phyloP scores from a whole-genome alignment of 2,797 vertebrate genomes.

The Aldrovandia affinis region DNA sequence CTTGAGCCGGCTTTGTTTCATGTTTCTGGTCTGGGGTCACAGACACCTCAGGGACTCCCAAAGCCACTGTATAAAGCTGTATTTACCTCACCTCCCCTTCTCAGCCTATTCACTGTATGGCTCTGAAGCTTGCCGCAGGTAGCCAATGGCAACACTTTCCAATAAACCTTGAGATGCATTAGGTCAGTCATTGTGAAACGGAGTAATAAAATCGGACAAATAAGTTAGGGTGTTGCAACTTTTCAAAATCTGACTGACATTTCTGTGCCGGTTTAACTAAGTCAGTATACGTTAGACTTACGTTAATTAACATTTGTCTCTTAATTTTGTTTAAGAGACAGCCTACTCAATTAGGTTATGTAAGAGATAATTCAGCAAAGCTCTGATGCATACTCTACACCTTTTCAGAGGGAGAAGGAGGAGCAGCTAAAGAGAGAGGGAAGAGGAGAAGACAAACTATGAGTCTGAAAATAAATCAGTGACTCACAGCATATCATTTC shows the following conservation, averaged over 20 bases:
- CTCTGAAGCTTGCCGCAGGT: not conserved
- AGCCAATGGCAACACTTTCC: not conserved
- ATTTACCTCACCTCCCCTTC: not conserved
- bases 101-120: not conserved
- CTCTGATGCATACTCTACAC: not conserved
- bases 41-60: too few relatives aligned
- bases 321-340: not conserved
- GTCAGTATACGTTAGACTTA: not conserved
- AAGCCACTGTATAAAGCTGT: not conserved
- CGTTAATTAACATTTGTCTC: conserved; percentile 5
- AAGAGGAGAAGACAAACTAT: not conserved
- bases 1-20: not conserved
- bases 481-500: not conserved
- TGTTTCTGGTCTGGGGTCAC: not conserved
- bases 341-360: not conserved
- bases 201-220: not conserved
- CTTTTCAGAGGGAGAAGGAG: not conserved
- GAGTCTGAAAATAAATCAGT: not conserved
- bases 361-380: not conserved
- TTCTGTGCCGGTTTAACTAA: not conserved
- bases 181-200: not conserved
- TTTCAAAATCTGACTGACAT: not conserved
- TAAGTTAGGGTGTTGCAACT: not conserved
- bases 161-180: not conserved
- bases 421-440: not conserved